Evolutionary conservation across 2,797 vertebrate species (phyloP), one percentile per base, ranked within the genome.

Genomic region (Spinus pinus): DNA sequence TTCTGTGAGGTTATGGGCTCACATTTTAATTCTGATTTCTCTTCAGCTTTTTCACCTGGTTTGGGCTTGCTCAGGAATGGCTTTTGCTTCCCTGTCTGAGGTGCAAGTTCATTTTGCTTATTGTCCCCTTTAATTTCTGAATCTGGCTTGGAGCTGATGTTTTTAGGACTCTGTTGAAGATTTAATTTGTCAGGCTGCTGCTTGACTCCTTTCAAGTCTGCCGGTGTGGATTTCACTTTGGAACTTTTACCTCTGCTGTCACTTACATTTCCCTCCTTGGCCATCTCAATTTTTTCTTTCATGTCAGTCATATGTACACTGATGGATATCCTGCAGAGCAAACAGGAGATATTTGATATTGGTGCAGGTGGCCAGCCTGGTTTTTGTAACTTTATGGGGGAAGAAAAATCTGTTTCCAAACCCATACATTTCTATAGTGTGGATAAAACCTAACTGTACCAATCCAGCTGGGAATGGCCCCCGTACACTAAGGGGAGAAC

Each of bases 261-360:
- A 60, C 39, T 75, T 50, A 72, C 23, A 1, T 44, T 83, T 80
- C 35, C 75, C 67, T 95, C 90, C 39, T 35, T 85, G 25, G 53
- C 86, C 69, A 60, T n/a, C 13, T 86, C 81, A n/a, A 31, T 46
- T 64, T 96, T 94, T 46, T 94, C 95, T 24, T 97, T 96, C 22
- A 27, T 39, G 41, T 94, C 96, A 28, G 84, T 91, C 85, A 90
- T 90, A n/a, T 88, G 97, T 8, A 80, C 62, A 6, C 89, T 85
- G 72, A 95, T 64, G 22, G 97, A 95, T 93, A 96, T 39, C 94
- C 98, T 98, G 86, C 47, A 89, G 90, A 94, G 69, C 60, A 97
- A 86, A 94, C 42, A 93, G 31, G 13, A 50, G 25, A 65, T 17
- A 56, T 50, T 67, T 91, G 41, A 88, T 25, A 22, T 31, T 85